Conservation (phyloP, 2,113 vertebrate genomes). For the rabbit (Oryctolagus cuniculus) region DNA sequence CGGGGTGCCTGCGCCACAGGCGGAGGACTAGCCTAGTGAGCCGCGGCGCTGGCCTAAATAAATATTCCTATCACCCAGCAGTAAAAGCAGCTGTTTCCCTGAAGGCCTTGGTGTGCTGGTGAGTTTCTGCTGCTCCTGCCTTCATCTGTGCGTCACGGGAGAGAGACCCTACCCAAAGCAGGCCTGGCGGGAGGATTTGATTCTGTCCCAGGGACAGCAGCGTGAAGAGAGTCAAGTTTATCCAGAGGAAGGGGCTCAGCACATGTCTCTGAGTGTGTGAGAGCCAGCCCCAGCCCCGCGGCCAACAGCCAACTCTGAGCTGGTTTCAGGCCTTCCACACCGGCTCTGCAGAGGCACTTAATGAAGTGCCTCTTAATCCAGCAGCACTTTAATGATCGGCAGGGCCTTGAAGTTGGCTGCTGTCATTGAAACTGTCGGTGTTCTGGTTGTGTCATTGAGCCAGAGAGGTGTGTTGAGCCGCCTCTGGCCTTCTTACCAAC, state of each 20-base stretch:
- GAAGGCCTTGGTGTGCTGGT: not conserved
- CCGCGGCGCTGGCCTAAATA: not conserved
- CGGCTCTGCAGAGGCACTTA: conserved; percentile 31
- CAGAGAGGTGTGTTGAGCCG: conserved; percentile 27
- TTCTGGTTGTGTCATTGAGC: conserved; percentile 34
- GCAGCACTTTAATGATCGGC: conserved; percentile 21
- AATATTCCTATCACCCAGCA: not conserved
- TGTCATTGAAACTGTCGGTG: conserved; percentile 17
- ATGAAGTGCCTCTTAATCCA: conserved; percentile 50
- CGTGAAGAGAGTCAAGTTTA: conserved; percentile 43
- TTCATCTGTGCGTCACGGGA: not conserved
- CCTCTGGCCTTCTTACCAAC: not conserved
- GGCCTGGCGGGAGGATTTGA: conserved; percentile 17
- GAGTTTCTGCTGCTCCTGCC: not conserved
- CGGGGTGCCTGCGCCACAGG: too few relatives aligned
- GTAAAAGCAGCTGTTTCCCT: not conserved
- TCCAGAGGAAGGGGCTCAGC: conserved; percentile 41
- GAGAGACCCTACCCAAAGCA: not conserved
- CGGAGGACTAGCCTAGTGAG: too few relatives aligned
- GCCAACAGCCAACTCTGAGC: not conserved
- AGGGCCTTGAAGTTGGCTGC: conserved; percentile 21
- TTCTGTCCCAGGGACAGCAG: conserved; percentile 41
- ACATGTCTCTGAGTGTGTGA: not conserved
- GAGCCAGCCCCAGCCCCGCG: not conserved
- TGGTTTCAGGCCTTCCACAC: not conserved